phyloP scores from a whole-genome alignment of 2,888 invertebrate genomes.

The Ganaspis brasiliensis region DNA sequence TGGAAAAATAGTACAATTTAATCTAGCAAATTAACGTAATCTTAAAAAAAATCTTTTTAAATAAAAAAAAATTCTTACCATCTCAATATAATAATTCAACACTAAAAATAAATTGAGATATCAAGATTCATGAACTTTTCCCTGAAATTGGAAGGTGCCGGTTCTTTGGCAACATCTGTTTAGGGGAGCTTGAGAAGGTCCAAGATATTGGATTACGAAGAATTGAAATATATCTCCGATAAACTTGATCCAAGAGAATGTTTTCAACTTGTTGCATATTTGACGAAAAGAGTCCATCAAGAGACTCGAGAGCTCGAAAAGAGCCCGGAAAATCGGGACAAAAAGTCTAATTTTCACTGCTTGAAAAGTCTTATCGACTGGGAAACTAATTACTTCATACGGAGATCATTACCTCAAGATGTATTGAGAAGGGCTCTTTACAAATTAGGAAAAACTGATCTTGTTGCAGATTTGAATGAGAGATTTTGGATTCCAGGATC shows the following conservation, averaged over 20 bases:
- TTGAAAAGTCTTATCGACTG: slow-evolving; percentile 25
- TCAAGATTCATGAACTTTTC: slow-evolving; percentile 16
- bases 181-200: background rate
- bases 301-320: slow-evolving; percentile 1
- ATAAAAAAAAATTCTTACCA: background rate
- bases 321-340: background rate
- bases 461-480: background rate
- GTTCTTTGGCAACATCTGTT: slow-evolving; percentile 40
- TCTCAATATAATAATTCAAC: no score
- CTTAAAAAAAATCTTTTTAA: no score
- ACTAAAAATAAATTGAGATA: background rate
- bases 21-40: no score
- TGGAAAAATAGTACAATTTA: no score
- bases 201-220: slow-evolving; percentile 3
- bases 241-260: slow-evolving; percentile 29
- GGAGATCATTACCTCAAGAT: background rate
- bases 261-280: background rate
- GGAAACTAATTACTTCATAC: background rate
- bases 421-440: slow-evolving; percentile 2
- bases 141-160: slow-evolving; percentile 34
- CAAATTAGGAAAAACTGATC: slow-evolving; percentile 27
- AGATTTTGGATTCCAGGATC: background rate
- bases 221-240: slow-evolving; percentile 15
- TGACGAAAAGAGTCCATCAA: background rate
- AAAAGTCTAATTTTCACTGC: slow-evolving; percentile 3